Evolutionary conservation across 2,113 vertebrate species (phyloP).

Genomic region (Terrapene triunguis): DNA sequence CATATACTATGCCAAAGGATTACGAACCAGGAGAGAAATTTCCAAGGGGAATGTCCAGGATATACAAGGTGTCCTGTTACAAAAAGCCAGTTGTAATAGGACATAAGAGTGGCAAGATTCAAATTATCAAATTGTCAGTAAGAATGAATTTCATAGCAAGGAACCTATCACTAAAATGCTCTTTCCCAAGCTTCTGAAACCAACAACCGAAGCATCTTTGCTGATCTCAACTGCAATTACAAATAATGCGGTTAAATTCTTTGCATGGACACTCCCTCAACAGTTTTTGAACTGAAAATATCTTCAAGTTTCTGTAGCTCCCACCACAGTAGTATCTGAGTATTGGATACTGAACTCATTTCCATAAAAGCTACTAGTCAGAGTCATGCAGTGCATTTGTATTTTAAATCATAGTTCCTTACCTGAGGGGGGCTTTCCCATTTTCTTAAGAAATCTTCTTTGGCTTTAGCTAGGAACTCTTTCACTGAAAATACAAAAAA

Average conservation of each 20-base stretch:
- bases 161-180: neutral
- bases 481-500: slow-evolving; percentile 89
- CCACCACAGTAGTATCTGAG: neutral
- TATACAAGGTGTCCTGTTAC: neutral
- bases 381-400: neutral
- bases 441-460: slow-evolving; percentile 99
- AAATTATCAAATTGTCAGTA: neutral
- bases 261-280: neutral
- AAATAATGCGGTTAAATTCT: neutral
- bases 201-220: neutral
- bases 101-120: neutral
- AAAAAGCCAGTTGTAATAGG: neutral
- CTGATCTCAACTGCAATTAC: neutral
- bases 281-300: neutral
- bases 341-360: neutral
- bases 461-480: slow-evolving; percentile 99
- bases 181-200: neutral
- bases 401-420: slow-evolving; percentile 27
- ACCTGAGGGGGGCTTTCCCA: slow-evolving; percentile 99
- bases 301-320: neutral
- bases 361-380: neutral
- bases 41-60: neutral
- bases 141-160: neutral
- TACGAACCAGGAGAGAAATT: neutral
- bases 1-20: neutral